A percentile compares a stretch with the other conserved stretches of the same genome.
phyloP scores from a whole-genome alignment of 1,140 invertebrate genomes.

The Neelides sp. region DNA sequence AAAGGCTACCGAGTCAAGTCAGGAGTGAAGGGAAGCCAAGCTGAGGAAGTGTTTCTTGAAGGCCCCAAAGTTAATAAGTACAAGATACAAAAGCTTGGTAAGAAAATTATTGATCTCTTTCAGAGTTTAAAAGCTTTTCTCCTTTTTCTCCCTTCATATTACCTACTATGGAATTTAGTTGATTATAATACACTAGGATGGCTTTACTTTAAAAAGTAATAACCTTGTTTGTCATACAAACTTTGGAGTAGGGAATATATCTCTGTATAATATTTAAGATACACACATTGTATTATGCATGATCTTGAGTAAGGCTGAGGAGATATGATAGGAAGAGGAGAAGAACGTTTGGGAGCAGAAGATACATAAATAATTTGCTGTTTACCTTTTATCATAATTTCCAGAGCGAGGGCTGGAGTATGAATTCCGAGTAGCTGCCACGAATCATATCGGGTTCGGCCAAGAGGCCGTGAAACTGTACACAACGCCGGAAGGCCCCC shows the following conservation, averaged over 20 bases:
- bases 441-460: slow-evolving; percentile 81
- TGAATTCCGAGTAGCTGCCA: slow-evolving; percentile 83
- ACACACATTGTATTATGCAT: not conserved
- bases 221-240: too few species aligned
- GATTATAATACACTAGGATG: not conserved
- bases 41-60: slow-evolving; percentile 55
- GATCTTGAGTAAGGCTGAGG: too few species aligned
- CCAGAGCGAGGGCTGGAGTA: slow-evolving; percentile 71
- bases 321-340: too few species aligned
- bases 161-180: too few species aligned
- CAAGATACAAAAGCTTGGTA: slow-evolving; percentile 46
- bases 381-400: slow-evolving; percentile 13
- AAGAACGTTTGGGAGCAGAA: too few species aligned
- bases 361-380: too few species aligned
- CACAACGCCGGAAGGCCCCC: slow-evolving; percentile 79
- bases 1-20: slow-evolving; percentile 77
- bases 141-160: too few species aligned
- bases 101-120: slow-evolving; percentile 11
- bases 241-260: too few species aligned
- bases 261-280: not conserved
- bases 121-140: not conserved
- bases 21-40: slow-evolving; percentile 41
- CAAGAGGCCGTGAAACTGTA: slow-evolving; percentile 80
- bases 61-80: slow-evolving; percentile 41
- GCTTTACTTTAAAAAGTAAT: too few species aligned